These are phyloP conservation scores for Drosophila albomicans DNA, from an alignment of 1,140 invertebrate genomes.

Conservation along the genomic window DNA sequence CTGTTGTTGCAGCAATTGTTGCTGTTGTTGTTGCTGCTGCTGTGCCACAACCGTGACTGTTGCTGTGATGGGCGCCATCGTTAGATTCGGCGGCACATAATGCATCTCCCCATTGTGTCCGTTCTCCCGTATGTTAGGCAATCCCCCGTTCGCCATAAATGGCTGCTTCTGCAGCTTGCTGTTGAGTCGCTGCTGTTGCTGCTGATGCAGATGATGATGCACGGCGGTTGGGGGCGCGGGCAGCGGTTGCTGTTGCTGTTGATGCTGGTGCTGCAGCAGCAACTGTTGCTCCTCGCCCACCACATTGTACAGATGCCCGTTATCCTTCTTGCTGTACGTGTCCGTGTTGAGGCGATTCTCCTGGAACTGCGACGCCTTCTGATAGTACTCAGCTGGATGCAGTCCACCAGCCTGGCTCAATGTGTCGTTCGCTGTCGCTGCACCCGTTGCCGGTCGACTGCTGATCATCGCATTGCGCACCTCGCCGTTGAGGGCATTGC, in stretches of 20 bases:
- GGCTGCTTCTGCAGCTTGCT: conserved; percentile 80
- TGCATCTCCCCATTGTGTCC: conserved; percentile 65
- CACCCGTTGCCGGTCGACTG: conserved; percentile 34
- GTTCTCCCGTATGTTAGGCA: conserved; percentile 79
- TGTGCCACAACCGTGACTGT: conserved; percentile 18
- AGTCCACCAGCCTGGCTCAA: conserved; percentile 46
- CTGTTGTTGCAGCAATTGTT: conserved; percentile 24
- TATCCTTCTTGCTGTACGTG: conserved; percentile 79
- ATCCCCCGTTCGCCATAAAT: conserved; percentile 73
- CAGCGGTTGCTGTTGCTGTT: conserved; percentile 53
- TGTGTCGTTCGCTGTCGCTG: conserved; percentile 30
- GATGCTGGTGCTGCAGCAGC: conserved; percentile 66
- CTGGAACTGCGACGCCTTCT: conserved; percentile 77
- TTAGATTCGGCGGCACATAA: background rate
- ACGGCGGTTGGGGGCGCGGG: conserved; percentile 34
- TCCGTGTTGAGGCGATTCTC: conserved; percentile 81
- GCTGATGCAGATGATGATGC: conserved; percentile 74
- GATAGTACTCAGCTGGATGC: conserved; percentile 77
- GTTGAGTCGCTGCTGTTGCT: conserved; percentile 76
- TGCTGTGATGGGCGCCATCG: conserved; percentile 7
- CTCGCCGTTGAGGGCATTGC: conserved; percentile 77
- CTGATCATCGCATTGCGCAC: conserved; percentile 79
- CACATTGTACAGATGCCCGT: conserved; percentile 59
- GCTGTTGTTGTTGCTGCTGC: conserved; percentile 38
- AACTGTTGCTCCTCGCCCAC: conserved; percentile 69